Evolutionary conservation across 2,797 vertebrate genomes (phyloP), one percentile per base, ranked within the genome.

Genomic region (Danio kyathit): DNA sequence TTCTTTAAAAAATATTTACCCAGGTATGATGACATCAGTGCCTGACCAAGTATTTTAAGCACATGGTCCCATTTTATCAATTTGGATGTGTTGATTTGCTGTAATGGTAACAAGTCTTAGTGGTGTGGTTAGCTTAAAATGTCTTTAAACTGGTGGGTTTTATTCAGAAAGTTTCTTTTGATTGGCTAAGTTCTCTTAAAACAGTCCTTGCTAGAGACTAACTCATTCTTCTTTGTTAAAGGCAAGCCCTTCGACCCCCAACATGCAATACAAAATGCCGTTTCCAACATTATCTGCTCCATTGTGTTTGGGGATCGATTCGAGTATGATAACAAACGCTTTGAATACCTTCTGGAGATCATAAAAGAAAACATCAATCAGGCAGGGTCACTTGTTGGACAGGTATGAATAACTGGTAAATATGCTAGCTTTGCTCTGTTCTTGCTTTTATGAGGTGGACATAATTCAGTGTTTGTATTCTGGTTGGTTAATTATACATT

Each of bases 271-370:
- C 60, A 84, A 14, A 89, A 88, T n/a, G 88, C 89, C 0, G 84
- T 87, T 17, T 85, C 88, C 57, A 92, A 92, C 16, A 91, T 90
- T 29, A 93, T 93, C 40, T 38, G 90, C 19, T 90, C 87, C 7
- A 83, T 93, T 6, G 81, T 88, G 38, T 88, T 84, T 0, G 88
- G 88, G 0, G 75, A 74, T 38, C 88, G 89, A 9, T 93, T 92
- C 0, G 83, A 90, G 3, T 91, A 91, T 2, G 6, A 82, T 0
- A 59, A 93, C 52, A 61, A 57, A 0, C n/a, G 0, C 11, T 63
- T 93, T 2, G 10, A 16, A 48, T 14, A 67, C 17, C 51, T 91
- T 0, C 6, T 91, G 78, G 5, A 64, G 1, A 5, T 85, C 0
- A 0, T 85, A 0, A 60, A 73, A 7, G 72, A 81, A 41, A 85